Percentiles rank a stretch among this genome's conserved stretches.
Evolutionary conservation across 2,888 invertebrate species (phyloP).

Genomic region (Marronus borbonicus): DNA sequence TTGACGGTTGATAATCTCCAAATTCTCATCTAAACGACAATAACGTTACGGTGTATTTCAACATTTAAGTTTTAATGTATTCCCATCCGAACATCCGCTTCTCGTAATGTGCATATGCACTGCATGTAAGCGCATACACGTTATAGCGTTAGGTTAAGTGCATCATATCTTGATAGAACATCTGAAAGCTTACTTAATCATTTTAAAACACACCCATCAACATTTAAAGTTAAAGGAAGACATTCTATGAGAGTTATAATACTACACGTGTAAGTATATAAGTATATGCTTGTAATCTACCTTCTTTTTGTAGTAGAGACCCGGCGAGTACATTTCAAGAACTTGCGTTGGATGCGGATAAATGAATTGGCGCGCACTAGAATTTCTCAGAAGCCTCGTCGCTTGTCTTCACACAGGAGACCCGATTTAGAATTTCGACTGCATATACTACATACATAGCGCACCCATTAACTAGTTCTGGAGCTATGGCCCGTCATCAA

Average conservation of each 20-base stretch:
- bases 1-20: background rate
- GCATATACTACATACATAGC: slow-evolving; percentile 9
- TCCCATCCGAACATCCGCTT: slow-evolving; percentile 5
- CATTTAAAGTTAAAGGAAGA: slow-evolving; percentile 16
- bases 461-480: slow-evolving; percentile 40
- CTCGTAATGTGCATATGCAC: slow-evolving; percentile 1
- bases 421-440: slow-evolving; percentile 40
- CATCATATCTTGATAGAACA: slow-evolving; percentile 10
- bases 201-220: background rate
- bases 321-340: slow-evolving; percentile 41
- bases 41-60: background rate
- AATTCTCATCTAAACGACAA: background rate
- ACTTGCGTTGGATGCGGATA: slow-evolving; percentile 5
- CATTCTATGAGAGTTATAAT: too few species aligned
- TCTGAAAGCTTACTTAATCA: background rate
- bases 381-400: slow-evolving; percentile 11
- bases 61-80: background rate
- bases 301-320: slow-evolving; percentile 31
- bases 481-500: slow-evolving; percentile 22
- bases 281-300: slow-evolving; percentile 10
- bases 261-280: too few species aligned
- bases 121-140: background rate
- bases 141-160: slow-evolving; percentile 4
- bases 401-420: background rate
- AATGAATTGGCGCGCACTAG: slow-evolving; percentile 27